Base-by-base conservation (phyloP, 2,113 vertebrate species). In the Bubalus kerabau region DNA sequence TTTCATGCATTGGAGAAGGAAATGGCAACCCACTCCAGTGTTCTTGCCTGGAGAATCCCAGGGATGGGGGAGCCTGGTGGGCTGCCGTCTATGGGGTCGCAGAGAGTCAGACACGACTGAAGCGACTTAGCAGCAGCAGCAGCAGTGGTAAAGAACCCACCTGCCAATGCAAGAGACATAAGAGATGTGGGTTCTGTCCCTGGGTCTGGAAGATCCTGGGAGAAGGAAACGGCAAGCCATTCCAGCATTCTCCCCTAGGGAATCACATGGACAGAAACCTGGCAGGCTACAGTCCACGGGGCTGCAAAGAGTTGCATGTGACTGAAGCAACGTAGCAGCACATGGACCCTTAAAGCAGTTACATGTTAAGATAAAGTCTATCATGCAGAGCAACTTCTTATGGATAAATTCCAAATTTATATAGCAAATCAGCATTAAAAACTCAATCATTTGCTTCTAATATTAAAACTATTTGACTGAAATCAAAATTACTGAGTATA, bases 11-110 rank as follows among this genome's bases (percentile, higher is more conserved):
- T 30, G 28, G 59, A 62, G 28, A 30, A 62, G 59, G 28, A 62
- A 62, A 62, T 62, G 13, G 13, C 59, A 62, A 3, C 59, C 59
- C 59, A 62, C 28, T 30, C 13, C 59, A 30, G 2, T 62, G 59
- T 30, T 62, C 59, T 62, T 62, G 59, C 59, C 59, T 62, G 28
- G 59, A 62, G 28, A 30, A 62, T 62, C 13, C 28, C 5, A 62
- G 28, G 28, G 28, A 30, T 2, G 0, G 28, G 59, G 59, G 59
- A 62, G 59, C 28, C 28, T 62, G 59, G 28, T 62, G 28, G 13
- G 60, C 60, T 62, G 60, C 13, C 0, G 0, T 30, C 26, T 28
- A 15, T 30, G 60, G 28, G 13, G 13, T 62, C 13, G 0, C 60
- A 62, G 13, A 62, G 28, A 62, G 60, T 62, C 28, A 0, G 28